Evolutionary conservation across 2,888 invertebrate genomes (phyloP), one percentile per base, ranked within the genome.

Genomic region (Pilophorus perplexus): DNA sequence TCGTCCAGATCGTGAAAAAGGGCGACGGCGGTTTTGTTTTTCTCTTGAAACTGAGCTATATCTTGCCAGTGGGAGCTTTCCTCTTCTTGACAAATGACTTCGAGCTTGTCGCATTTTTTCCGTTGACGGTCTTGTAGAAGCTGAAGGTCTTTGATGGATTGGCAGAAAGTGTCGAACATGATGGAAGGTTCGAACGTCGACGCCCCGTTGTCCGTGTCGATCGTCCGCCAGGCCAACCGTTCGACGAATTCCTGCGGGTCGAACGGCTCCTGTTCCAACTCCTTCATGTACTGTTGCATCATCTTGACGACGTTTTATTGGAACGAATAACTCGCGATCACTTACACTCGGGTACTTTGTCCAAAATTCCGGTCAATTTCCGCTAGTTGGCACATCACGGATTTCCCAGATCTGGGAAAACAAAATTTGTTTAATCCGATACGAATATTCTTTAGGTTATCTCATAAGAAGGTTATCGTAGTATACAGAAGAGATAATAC

Each of bases 161-260:
- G 90, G 44, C 93, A 87, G 78, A 97, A 97, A 23, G 94, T 92
- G 73, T 90, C 89, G 74, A 94, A 92, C 69, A 97, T 84, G 70
- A 89, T 80, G 74, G 89, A 85, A 0, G 95, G 93, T 79, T 94
- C 90, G 77, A 95, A 92, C 71, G 84, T 82, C 16, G 81, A 82
- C 71, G 84, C 85, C 44, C 84, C 85, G 62, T 71, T 70, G 66
- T 71, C 71, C 10, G 68, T 64, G 66, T 71, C 70, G 76, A 93
- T 91, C 54, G 94, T 92, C 72, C 95, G 84, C 87, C 97, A 93
- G 38, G 97, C 97, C 75, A 98, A 82, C 64, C 96, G 83, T 77
- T 99, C 98, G 1, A 99, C 95, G 80, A 98, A 98, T 76, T 97
- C 97, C 75, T 94, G 93, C 10, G 95, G 89, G 80, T 96, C 93